phyloP scores from a whole-genome alignment of 1,140 invertebrate species.

The Zaprionus taronus region DNA sequence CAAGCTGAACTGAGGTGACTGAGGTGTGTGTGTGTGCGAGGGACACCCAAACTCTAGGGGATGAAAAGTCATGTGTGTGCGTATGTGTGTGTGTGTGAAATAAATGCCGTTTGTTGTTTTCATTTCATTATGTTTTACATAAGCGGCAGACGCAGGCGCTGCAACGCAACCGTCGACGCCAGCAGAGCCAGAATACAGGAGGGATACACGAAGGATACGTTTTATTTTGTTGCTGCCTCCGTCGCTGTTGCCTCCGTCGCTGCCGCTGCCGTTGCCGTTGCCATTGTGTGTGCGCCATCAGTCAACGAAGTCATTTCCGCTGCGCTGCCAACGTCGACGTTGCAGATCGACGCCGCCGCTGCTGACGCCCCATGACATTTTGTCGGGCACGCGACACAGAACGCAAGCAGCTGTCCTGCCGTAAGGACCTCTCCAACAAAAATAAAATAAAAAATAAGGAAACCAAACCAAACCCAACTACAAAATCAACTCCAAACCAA shows the following conservation, averaged over 20 bases:
- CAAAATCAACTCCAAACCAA: conserved; percentile 7
- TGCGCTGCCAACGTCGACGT: conserved; percentile 40
- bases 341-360: conserved; percentile 21
- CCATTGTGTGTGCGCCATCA: conserved; percentile 62
- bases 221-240: conserved; percentile 33
- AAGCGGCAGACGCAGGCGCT: conserved; percentile 50
- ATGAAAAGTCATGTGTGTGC: conserved; percentile 71
- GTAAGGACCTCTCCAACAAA: conserved; percentile 56
- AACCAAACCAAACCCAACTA: conserved; percentile 10
- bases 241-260: not conserved
- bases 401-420: conserved; percentile 79
- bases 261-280: not conserved
- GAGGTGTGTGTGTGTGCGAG: conserved; percentile 44
- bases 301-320: conserved; percentile 84
- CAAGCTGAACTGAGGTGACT: conserved; percentile 32
- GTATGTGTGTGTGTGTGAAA: conserved; percentile 56
- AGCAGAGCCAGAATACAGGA: conserved; percentile 6
- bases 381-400: conserved; percentile 84
- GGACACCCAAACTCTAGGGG: conserved; percentile 67
- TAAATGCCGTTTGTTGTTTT: conserved; percentile 71
- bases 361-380: conserved; percentile 73
- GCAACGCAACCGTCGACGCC: conserved; percentile 17
- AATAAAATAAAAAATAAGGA: conserved; percentile 6
- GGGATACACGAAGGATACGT: conserved; percentile 53
- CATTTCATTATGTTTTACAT: conserved; percentile 72